Conservation (phyloP, 2,888 invertebrate species). For the Zonitis immaculata region DNA sequence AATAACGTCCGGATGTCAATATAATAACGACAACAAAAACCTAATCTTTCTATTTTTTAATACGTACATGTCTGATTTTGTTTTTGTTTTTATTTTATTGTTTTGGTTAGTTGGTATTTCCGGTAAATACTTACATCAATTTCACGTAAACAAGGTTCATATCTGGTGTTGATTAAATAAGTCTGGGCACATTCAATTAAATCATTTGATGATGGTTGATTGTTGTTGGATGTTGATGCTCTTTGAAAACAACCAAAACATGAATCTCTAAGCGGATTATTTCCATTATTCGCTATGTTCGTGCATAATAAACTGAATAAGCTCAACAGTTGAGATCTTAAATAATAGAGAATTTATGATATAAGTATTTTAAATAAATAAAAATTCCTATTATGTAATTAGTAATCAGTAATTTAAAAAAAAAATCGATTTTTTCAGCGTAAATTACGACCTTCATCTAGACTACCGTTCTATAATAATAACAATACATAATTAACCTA, state of each 20-base stretch:
- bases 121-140: slow-evolving; percentile 47
- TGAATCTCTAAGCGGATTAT: slow-evolving; percentile 55
- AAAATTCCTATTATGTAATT: no score
- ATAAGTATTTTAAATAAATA: not conserved
- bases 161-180: slow-evolving; percentile 54
- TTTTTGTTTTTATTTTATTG: not conserved
- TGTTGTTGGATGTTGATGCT: slow-evolving; percentile 42
- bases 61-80: no score
- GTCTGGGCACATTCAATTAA: slow-evolving; percentile 54
- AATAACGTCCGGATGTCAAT: not conserved
- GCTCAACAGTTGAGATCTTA: slow-evolving; percentile 49
- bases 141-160: slow-evolving; percentile 51
- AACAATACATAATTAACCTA: no score
- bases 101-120: not conserved
- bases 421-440: no score
- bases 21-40: not conserved
- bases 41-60: no score
- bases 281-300: slow-evolving; percentile 57
- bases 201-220: slow-evolving; percentile 53
- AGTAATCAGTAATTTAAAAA: no score
- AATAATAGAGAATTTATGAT: slow-evolving; percentile 21
- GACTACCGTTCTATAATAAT: no score
- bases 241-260: slow-evolving; percentile 59
- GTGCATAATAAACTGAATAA: slow-evolving; percentile 61
- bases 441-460: no score